phyloP scores from a whole-genome alignment of 2,113 vertebrate genomes.

The Balaenoptera acutorostrata region DNA sequence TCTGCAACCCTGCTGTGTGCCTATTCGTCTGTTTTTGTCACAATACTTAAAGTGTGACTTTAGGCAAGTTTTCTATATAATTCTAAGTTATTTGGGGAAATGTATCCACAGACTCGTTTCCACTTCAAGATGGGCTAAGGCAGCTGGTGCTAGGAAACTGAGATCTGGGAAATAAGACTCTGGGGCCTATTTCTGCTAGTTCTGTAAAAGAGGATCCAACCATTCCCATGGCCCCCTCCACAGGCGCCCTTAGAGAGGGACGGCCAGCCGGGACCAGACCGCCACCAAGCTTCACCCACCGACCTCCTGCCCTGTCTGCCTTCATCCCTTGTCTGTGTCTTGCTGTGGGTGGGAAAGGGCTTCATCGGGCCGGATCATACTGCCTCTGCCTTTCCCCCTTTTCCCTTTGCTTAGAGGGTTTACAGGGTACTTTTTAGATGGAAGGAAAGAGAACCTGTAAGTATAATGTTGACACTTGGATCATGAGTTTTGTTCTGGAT shows the following conservation, averaged over 20 bases:
- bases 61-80: neutral
- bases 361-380: neutral
- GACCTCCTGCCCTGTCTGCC: neutral
- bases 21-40: neutral
- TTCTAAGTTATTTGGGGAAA: neutral
- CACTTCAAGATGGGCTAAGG: neutral
- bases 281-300: neutral
- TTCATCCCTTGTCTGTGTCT: neutral
- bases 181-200: neutral
- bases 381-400: neutral
- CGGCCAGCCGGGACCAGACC: neutral
- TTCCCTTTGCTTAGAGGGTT: neutral
- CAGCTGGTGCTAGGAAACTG: neutral
- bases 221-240: too few species aligned
- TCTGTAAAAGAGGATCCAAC: neutral
- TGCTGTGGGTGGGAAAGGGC: neutral
- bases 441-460: neutral
- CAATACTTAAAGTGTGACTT: neutral
- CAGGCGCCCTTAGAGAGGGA: neutral
- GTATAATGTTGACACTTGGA: neutral
- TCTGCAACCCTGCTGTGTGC: neutral
- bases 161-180: neutral
- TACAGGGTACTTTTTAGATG: neutral
- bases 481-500: neutral
- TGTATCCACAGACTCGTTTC: neutral